These are phyloP conservation scores for Melanostoma scalare DNA, from an alignment of 2,888 invertebrate species.

Conservation along the genomic window DNA sequence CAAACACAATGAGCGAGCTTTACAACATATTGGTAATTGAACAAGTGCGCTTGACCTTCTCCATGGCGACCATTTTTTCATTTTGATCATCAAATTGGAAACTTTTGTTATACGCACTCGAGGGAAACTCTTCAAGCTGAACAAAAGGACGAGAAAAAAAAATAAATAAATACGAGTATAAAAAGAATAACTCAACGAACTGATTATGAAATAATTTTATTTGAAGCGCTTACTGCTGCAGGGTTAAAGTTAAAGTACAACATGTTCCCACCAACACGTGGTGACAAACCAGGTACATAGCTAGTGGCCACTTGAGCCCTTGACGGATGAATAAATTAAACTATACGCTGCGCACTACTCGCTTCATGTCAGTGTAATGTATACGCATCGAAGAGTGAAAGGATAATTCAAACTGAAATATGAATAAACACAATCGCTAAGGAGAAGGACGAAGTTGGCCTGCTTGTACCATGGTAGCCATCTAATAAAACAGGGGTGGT, in stretches of 20 bases:
- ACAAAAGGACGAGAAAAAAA: constrained; percentile 24
- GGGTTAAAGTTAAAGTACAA: constrained; percentile 17
- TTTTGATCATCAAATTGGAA: constrained; percentile 67
- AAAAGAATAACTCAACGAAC: constrained; percentile 52
- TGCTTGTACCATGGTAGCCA: constrained; percentile 1
- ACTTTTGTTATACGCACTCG: constrained; percentile 65
- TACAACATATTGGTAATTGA: constrained; percentile 47
- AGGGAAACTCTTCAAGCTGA: constrained; percentile 19
- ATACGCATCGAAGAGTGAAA: constrained; percentile 54
- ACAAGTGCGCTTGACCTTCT: constrained; percentile 53
- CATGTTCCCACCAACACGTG: constrained; percentile 48
- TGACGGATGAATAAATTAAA: constrained; percentile 53
- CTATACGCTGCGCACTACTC: constrained; percentile 35
- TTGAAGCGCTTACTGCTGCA: constrained; percentile 38
- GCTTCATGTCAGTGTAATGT: constrained; percentile 28
- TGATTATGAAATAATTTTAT: constrained; percentile 67
- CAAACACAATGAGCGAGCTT: constrained; percentile 43
- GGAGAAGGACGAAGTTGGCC: constrained; percentile 14
- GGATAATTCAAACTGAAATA: constrained; percentile 57
- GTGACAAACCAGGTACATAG: neutral
- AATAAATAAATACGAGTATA: constrained; percentile 26
- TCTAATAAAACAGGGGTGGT: constrained; percentile 19
- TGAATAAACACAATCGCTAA: constrained; percentile 55
- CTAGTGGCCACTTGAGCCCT: constrained; percentile 54
- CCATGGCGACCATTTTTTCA: constrained; percentile 6